Evolutionary conservation across 2,113 vertebrate species (phyloP).

Genomic region (Cryptotis parvus): DNA sequence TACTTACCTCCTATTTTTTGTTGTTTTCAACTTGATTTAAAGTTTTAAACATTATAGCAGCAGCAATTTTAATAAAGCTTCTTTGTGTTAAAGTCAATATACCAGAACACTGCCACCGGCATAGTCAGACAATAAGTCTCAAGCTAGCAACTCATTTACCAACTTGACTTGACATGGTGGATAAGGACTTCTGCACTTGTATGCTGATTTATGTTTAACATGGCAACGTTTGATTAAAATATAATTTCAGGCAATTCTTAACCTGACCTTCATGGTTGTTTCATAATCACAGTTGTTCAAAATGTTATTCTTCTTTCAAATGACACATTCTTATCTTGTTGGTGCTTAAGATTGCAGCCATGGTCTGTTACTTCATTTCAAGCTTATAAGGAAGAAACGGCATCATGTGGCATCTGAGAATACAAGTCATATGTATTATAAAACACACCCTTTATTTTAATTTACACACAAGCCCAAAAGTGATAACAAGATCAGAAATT

Average conservation of each 20-base stretch:
- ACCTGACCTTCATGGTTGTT: background rate
- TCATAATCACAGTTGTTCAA: background rate
- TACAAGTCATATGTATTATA: background rate
- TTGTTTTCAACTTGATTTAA: background rate
- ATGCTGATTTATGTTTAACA: background rate
- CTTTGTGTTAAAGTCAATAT: background rate
- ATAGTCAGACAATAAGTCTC: background rate
- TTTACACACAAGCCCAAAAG: background rate
- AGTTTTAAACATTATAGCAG: background rate
- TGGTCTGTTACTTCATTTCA: background rate
- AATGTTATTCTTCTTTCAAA: background rate
- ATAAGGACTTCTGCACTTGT: background rate
- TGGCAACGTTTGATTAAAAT: background rate
- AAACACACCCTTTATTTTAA: background rate
- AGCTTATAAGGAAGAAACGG: background rate
- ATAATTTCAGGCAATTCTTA: background rate
- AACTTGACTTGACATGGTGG: background rate
- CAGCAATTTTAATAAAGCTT: background rate
- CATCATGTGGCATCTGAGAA: background rate
- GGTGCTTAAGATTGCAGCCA: no score
- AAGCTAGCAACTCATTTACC: background rate
- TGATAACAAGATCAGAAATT: background rate
- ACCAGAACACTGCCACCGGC: background rate
- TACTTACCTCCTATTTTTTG: background rate
- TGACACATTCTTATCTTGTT: background rate